Conservation (phyloP, 2,113 vertebrate species). For the Clinocottus analis region DNA sequence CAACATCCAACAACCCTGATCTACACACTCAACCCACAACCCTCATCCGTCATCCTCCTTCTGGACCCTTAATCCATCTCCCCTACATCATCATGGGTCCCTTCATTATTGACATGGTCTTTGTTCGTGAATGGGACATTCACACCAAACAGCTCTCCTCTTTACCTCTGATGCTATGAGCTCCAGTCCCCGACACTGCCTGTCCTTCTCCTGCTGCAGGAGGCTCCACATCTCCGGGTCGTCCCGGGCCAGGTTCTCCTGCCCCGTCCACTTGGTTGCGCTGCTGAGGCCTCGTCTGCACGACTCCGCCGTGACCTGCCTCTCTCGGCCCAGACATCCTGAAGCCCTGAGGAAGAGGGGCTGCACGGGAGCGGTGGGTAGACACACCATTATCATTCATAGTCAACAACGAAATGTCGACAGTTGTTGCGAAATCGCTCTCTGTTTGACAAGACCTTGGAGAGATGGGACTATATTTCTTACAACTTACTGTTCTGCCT, state of each 20-base stretch:
- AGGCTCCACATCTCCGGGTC: slow-evolving; percentile 89
- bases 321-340: slow-evolving; percentile 46
- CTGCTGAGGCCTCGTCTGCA: slow-evolving; percentile 60
- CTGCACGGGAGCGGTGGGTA: slow-evolving; percentile 8
- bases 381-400: not conserved
- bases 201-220: slow-evolving; percentile 88
- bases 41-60: not conserved
- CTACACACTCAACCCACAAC: not conserved
- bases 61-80: not conserved
- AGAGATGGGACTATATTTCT: not conserved
- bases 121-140: not conserved
- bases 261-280: slow-evolving; percentile 82
- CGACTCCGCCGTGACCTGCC: slow-evolving; percentile 20
- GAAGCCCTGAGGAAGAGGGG: slow-evolving; percentile 48
- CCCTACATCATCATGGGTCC: not conserved
- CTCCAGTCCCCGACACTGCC: slow-evolving; percentile 89
- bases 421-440: not conserved
- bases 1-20: not conserved
- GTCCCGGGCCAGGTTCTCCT: slow-evolving; percentile 85
- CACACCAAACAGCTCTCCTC: not conserved
- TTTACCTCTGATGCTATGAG: slow-evolving; percentile 90
- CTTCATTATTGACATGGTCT: not conserved
- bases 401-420: not conserved
- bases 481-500: not conserved
- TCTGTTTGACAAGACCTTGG: not conserved